Base-by-base conservation (phyloP, 2,797 vertebrate species). In the Avahi laniger region DNA sequence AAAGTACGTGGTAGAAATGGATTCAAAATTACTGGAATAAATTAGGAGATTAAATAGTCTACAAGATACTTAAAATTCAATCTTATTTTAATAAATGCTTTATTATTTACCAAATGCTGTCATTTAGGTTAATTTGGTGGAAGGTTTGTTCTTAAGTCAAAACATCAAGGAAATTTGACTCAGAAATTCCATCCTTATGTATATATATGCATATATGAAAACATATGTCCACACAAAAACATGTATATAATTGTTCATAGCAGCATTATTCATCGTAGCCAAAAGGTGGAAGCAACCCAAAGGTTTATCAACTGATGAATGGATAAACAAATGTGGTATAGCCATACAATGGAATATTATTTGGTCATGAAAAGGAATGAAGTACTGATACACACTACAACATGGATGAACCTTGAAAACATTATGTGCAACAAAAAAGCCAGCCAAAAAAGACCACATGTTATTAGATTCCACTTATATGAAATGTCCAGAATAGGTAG, bases 81-180 rank as follows among this genome's bases (percentile, higher is more conserved):
- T 1, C 18, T 67, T 87, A 72, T 38, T 82, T 67, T 73, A 35
- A 17, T 73, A 63, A 87, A 57, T 92, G 50, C 24, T 69, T 83
- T 73, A 69, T 83, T 79, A 93, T 65, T 87, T 94, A 57, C 8
- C 46, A 80, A 83, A 70, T 54, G 38, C 26, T 92, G 22, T 73
- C 38, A 83, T 94, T 96, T 94, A 35, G 1, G 69, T 92, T 94
- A 92, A 95, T 54, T 59, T 87, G 11, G 13, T 75, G 5, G 61
- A 54, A 84, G 24, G 72, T 79, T 75, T 93, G 26, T 33, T 48
- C 94, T 89, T 89, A 61, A 91, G 59, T 78, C 81, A 93, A 93
- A 90, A 79, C 1, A 59, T 54, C 26, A 85, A 81, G 83, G 76
- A 76, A 93, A 78, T 30, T 76, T 70, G 67, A 83, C 33, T 7